Evolutionary conservation across 2,797 vertebrate genomes (phyloP), one percentile per base, ranked within the genome.

Genomic region (Chelon auratus): DNA sequence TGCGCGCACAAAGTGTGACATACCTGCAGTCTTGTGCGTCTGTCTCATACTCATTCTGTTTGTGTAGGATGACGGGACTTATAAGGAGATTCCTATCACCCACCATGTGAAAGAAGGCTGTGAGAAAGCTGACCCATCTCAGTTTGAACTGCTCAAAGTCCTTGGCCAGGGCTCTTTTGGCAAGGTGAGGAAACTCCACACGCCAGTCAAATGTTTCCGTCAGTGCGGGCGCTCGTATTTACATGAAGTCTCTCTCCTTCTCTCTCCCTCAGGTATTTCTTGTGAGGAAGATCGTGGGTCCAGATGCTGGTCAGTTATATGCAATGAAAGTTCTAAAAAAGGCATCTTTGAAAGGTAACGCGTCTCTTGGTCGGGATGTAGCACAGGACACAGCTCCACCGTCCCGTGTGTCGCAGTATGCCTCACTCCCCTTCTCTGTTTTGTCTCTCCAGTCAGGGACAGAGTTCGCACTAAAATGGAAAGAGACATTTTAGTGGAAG

Each of bases 321-420:
- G 97, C 98, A 94, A 99, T 99, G 98, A 99, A 99, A 95, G 97
- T 99, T 83, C 92, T 99, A 89, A 99, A 98, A 92, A 99, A 99
- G 92, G 98, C 98, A 87, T 98, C 97, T 87, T 94, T 99, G 88
- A 99, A 99, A 98, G 98, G 98, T 98, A 94, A 14, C 1, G 1
- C 50, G 15, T 12, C 22, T 18, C 15, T 62, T 59, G 13, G 17
- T 40, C 39, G 30, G 7, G 0, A 10, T 54, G 5, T 8, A 7
- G 6, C 6, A 63, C 48, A 2, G 9, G 43, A 55, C 3, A 15
- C 70, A 73, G 18, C 24, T 3, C 17, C 24, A 24, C 26, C 3
- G 2, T 36, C n/a, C 24, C 13, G 52, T 40, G 22, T 36, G 4
- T 17, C 4, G 9, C 40, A 17, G 43, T 52, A 24, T 67, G 55